Percentiles rank a stretch among this genome's conserved stretches.
phyloP scores from a whole-genome alignment of 2,797 vertebrate genomes.

The Bucorvus abyssinicus region DNA sequence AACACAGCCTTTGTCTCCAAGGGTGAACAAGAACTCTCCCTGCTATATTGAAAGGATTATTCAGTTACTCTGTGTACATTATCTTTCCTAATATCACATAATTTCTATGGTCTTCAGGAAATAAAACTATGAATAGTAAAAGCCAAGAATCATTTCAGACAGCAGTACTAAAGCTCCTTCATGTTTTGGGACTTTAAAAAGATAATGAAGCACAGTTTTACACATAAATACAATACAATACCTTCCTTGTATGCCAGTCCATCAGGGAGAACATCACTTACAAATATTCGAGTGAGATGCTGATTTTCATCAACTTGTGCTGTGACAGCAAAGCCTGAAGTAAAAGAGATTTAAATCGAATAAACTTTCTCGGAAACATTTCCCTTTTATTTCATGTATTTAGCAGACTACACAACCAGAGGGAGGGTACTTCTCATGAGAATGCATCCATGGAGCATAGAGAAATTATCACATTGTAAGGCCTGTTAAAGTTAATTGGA shows the following conservation, averaged over 20 bases:
- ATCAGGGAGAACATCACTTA: conserved; percentile 88
- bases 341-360: neutral
- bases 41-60: neutral
- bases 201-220: neutral
- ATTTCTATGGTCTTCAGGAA: neutral
- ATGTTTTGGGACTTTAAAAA: neutral
- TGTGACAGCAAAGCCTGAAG: conserved; percentile 88
- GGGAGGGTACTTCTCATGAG: neutral
- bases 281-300: conserved; percentile 83
- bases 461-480: neutral
- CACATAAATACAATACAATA: conserved; percentile 46
- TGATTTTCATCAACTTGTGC: conserved; percentile 84
- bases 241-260: conserved; percentile 87
- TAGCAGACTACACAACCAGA: neutral
- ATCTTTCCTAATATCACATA: neutral
- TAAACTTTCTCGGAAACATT: neutral
- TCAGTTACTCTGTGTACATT: neutral
- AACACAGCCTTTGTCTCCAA: neutral
- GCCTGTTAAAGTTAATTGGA: neutral
- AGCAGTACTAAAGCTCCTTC: neutral
- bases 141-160: neutral
- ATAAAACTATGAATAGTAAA: neutral
- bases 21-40: neutral
- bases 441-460: neutral
- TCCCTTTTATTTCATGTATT: neutral